Base-by-base conservation (phyloP, 2,113 vertebrate genomes). In the Puntigrus tetrazona region DNA sequence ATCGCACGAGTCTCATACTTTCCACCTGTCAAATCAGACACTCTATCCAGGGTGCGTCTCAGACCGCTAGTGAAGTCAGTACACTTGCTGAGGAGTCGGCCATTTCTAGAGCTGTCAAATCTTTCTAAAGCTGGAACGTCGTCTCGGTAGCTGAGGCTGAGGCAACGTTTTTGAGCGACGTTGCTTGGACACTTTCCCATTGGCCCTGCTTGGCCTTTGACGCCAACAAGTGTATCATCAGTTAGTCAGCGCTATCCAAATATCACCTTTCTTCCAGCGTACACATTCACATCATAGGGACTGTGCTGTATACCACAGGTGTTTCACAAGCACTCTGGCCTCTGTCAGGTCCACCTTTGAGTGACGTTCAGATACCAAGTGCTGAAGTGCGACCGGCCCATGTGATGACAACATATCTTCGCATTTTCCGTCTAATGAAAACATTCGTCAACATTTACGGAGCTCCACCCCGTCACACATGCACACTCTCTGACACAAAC, bases 1-100 rank as follows among this genome's bases (percentile, higher is more conserved):
- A 85, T 50, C 45, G 75, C 83, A 78, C 74, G 69, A 45, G 55
- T 84, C 61, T 81, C 70, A 81, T 79, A 87, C 47, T 86, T 74
- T 83, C 85, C 85, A 83, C 65, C 36, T 74, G 50, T 67, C 31
- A 18, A 67, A 67, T 67, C 63, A 67, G 63, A 8, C 20, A 10
- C 65, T 69, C 31, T 10, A 1, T 36, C 31, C 22, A 38, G 67
- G 67, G 3, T 38, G 34, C n/a, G 7, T 70, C 67, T 70, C 34
- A 38, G n/a, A 38, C 67, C 34, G 0, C 34, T 38, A 38, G 9
- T 11, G 7, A 67, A 7, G 16, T 3, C 34, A 67, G 34, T 13
- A n/a, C 34, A 70, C 34, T n/a, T 70, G 20, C 67, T 4, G 9
- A 38, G 67, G 9, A 69, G 36, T 70, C 67, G 11, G 31, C 0